These are phyloP conservation scores for Aphidoletes aphidimyza DNA, from an alignment of 2,888 invertebrate species.

Conservation along the genomic window DNA sequence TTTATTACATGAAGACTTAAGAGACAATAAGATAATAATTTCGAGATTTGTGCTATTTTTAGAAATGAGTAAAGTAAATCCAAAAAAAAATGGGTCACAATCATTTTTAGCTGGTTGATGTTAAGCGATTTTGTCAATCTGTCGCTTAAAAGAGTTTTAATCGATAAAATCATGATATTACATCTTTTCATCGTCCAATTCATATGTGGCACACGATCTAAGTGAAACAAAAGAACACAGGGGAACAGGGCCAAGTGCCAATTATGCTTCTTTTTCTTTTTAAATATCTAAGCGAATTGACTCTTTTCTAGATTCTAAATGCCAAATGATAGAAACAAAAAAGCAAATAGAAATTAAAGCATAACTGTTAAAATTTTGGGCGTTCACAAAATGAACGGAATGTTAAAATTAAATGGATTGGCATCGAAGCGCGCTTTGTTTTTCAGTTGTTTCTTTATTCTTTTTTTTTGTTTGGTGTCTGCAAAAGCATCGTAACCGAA, in stretches of 20 bases:
- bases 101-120: no score
- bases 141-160: neutral
- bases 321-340: neutral
- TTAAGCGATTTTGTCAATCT: conserved; percentile 15
- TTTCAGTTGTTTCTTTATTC: neutral
- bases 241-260: neutral
- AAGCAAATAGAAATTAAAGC: conserved; percentile 30
- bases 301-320: no score
- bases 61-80: no score
- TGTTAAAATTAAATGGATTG: neutral
- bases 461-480: neutral
- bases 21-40: no score
- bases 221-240: neutral
- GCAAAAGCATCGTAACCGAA: neutral
- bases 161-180: neutral
- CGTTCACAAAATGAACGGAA: neutral
- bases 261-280: neutral
- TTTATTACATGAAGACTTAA: no score
- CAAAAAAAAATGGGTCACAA: no score
- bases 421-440: neutral
- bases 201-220: conserved; percentile 26
- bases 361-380: neutral
- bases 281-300: no score
- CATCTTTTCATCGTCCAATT: conserved; percentile 22
- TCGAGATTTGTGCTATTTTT: no score